Conservation (phyloP, 2,113 vertebrate genomes). For the Todiramphus chloris region DNA sequence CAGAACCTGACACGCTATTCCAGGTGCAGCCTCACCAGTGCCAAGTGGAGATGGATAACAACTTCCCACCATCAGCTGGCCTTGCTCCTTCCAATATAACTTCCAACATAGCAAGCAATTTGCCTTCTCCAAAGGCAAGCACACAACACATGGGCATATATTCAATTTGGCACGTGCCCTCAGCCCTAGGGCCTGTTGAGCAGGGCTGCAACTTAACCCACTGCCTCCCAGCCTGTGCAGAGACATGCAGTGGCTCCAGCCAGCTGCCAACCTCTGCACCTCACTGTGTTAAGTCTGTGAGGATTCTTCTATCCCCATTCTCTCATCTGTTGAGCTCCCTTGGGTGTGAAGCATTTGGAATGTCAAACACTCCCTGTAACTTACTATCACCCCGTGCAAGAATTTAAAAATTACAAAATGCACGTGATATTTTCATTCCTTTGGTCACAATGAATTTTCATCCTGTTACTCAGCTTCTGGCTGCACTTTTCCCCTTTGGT, state of each 20-base stretch:
- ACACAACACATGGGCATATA: not conserved
- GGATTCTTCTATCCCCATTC: not conserved
- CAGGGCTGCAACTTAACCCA: not conserved
- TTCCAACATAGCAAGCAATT: not conserved
- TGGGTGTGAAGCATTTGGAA: not conserved
- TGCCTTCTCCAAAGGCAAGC: not conserved
- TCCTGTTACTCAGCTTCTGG: not conserved
- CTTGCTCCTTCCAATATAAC: not conserved
- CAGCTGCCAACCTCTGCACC: not conserved
- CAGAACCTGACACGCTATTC: not conserved
- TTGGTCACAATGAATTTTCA: not conserved
- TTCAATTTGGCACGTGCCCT: not conserved
- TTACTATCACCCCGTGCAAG: not conserved
- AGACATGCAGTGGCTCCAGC: not conserved
- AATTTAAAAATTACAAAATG: not conserved
- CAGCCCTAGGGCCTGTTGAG: not conserved
- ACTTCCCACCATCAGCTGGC: not conserved
- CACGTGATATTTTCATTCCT: not conserved
- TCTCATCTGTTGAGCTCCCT: not conserved
- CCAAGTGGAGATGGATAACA: not conserved
- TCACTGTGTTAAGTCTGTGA: accelerated
- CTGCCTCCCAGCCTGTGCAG: not conserved
- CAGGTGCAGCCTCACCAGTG: not conserved
- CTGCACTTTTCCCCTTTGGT: not conserved
- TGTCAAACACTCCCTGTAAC: not conserved